phyloP scores from a whole-genome alignment of 2,888 invertebrate genomes.

The Drosophila kambysellisi region DNA sequence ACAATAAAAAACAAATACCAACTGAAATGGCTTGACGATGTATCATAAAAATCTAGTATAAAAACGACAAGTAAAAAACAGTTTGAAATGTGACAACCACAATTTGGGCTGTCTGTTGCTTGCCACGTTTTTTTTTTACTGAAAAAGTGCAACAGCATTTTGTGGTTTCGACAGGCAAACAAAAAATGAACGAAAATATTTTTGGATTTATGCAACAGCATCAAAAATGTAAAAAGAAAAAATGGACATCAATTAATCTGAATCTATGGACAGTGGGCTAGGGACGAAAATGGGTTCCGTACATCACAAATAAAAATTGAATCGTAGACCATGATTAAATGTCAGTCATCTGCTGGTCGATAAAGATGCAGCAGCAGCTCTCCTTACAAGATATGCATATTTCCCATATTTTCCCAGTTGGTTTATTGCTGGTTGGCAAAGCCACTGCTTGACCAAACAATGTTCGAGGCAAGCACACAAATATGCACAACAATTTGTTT shows the following conservation, averaged over 20 bases:
- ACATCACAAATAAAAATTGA: constrained; percentile 35
- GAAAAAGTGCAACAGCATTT: constrained; percentile 30
- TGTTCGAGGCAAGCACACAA: constrained; percentile 25
- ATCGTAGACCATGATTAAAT: constrained; percentile 54
- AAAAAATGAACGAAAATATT: constrained; percentile 16
- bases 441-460: constrained; percentile 14
- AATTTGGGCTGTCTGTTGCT: constrained; percentile 30
- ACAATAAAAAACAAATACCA: constrained; percentile 4
- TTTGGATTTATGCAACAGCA: constrained; percentile 12
- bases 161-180: constrained; percentile 29
- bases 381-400: background rate
- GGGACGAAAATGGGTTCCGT: background rate
- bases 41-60: background rate
- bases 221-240: background rate
- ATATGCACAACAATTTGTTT: constrained; percentile 69
- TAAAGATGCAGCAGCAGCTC: constrained; percentile 7
- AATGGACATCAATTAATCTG: constrained; percentile 50
- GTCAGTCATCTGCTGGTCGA: constrained; percentile 52
- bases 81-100: constrained; percentile 36
- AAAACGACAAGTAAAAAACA: background rate
- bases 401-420: background rate
- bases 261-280: constrained; percentile 32
- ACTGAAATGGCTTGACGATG: background rate
- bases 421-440: background rate
- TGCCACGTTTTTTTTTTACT: constrained; percentile 24